Conservation (phyloP, 2,888 invertebrate species). For the Pseudanteris insignis region DNA sequence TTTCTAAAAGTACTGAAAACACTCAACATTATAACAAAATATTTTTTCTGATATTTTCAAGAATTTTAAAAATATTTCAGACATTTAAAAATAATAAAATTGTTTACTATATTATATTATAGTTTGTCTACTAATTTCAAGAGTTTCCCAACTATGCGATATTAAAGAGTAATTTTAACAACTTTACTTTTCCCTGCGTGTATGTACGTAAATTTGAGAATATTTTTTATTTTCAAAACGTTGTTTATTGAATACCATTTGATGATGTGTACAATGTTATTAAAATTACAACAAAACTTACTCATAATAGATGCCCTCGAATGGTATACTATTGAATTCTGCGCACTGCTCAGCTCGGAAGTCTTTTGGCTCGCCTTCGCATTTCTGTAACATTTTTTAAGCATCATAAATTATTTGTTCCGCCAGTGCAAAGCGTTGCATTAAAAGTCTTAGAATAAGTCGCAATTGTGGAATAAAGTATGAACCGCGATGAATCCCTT, state of each 20-base stretch:
- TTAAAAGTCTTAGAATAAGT: conserved; percentile 12
- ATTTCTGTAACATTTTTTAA: conserved; percentile 72
- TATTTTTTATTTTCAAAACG: conserved; percentile 1
- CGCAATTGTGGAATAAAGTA: background rate
- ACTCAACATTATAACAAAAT: no score
- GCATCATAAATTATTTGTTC: conserved; percentile 10
- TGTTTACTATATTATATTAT: no score
- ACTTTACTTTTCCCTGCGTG: no score
- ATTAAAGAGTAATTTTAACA: no score
- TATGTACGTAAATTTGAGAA: no score
- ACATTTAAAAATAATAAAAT: no score
- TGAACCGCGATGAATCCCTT: conserved; percentile 6
- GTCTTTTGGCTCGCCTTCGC: conserved; percentile 79
- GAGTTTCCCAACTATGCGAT: no score
- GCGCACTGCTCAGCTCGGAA: conserved; percentile 92
- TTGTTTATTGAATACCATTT: background rate
- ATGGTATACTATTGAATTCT: conserved; percentile 80
- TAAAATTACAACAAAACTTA: conserved; percentile 67
- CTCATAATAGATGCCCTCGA: conserved; percentile 85
- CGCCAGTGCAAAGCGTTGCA: conserved; percentile 7
- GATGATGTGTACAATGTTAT: no score
- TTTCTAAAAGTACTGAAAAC: no score
- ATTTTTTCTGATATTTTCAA: no score
- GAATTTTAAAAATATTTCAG: no score
- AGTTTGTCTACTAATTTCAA: no score